Base-by-base conservation (phyloP, 2,888 invertebrate genomes). In the Nysson spinosus region DNA sequence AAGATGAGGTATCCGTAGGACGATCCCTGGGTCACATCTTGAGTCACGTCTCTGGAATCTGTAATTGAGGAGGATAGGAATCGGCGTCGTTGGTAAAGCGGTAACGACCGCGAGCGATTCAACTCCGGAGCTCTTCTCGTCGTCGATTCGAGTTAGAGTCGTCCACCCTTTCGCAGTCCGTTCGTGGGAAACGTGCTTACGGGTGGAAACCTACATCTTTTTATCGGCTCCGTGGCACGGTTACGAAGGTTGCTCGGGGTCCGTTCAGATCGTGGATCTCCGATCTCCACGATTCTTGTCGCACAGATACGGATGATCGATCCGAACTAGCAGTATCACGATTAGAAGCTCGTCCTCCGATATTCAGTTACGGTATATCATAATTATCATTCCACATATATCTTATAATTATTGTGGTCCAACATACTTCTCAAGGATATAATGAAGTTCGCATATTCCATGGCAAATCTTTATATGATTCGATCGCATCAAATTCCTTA, bases 21-120 rank as follows among this genome's bases (percentile, higher is more conserved):
- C 68, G 68, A 76, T 78, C 67, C 63, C 39, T 24, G 32, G 66
- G 67, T 75, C 60, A 47, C 54, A 57, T 55, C 47, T 40, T 64
- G 55, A 64, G 80, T 80, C 80, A 79, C 80, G 80, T 77, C 57
- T 24, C 40, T 62, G 24, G 68, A 65, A 75, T 79, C 74, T 70
- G 77, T 78, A 80, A 80, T 76, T 71, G 80, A 78, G 69, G 64
- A 64, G 70, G 75, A 78, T 77, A 70, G 62, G 66, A 73, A 71
- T 72, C 68, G 62, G 63, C 64, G 70, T 63, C 63, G 67, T 69
- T 63, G 67, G 69, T 66, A 73, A 70, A 70, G 70, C 70, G 63
- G 68, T 65, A 67, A 77, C 75, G 64, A 62, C 67, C 67, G 60
- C 65, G 57, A 64, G 55, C 60, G 56, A 62, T 51, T 67, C 66